Conservation (phyloP, 2,888 invertebrate genomes). For the Chrysodeixis includens region DNA sequence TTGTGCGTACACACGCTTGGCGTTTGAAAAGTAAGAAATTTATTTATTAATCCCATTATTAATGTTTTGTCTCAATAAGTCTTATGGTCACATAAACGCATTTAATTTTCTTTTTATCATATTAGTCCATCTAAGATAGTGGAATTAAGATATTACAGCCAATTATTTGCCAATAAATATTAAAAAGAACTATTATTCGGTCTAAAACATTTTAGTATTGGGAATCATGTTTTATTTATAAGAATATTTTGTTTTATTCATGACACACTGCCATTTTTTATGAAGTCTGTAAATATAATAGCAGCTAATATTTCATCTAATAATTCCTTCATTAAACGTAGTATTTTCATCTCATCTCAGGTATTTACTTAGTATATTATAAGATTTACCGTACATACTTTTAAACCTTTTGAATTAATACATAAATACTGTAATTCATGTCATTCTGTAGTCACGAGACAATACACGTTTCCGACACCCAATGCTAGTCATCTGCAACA, state of each 20-base stretch:
- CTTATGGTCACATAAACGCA: not conserved
- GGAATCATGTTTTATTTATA: not conserved
- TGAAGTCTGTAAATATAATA: not conserved
- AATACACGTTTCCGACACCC: no score
- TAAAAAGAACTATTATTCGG: no score
- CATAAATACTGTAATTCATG: no score
- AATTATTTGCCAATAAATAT: not conserved
- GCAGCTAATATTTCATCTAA: not conserved
- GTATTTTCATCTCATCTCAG: not conserved
- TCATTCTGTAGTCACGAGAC: no score
- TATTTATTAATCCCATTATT: not conserved
- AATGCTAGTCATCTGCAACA: no score
- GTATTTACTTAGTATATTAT: not conserved
- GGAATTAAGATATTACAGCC: not conserved
- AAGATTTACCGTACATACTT: not conserved
- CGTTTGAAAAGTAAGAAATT: not conserved
- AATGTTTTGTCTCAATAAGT: not conserved
- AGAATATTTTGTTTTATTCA: not conserved
- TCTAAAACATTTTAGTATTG: no score
- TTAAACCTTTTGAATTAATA: not conserved
- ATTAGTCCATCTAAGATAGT: not conserved
- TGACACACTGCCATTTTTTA: not conserved
- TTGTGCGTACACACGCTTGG: not conserved
- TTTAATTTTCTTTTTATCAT: not conserved
- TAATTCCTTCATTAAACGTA: not conserved